A percentile compares a stretch with the other conserved stretches of the same genome.
Evolutionary conservation across 2,113 vertebrate species (phyloP).

Genomic region (Eupsittula cactorum): DNA sequence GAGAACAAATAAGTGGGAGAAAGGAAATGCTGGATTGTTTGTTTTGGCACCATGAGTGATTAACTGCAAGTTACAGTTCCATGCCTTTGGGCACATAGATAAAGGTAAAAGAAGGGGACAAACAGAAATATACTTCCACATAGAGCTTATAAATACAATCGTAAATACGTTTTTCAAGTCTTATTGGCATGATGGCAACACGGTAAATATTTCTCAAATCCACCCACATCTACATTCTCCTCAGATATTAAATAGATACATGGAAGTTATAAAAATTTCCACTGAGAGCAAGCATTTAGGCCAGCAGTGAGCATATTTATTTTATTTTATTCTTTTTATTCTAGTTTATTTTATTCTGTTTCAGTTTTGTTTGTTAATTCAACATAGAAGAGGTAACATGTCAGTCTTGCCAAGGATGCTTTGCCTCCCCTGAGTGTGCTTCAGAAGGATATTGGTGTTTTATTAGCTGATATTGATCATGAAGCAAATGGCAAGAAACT

Average conservation of each 20-base stretch:
- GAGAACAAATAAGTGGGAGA: not conserved
- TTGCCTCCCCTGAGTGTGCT: not conserved
- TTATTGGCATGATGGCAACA: not conserved
- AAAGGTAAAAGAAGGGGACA: not conserved
- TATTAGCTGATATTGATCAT: slow-evolving; percentile 9
- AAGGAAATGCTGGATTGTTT: not conserved
- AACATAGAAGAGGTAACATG: not conserved
- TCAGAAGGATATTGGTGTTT: not conserved
- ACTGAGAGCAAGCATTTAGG: not conserved
- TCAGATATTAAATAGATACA: not conserved
- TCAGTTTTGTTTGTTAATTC: slow-evolving; percentile 10
- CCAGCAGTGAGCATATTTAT: not conserved
- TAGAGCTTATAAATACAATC: not conserved
- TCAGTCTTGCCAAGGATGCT: not conserved
- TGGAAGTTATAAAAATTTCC: not conserved
- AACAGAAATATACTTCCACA: not conserved
- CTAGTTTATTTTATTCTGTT: not conserved
- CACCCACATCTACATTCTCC: not conserved
- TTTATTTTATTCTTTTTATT: not conserved
- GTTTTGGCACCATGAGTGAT: rapidly evolving
- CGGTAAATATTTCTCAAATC: not conserved
- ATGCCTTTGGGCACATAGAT: not conserved
- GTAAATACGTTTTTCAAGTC: not conserved
- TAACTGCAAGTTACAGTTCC: not conserved
- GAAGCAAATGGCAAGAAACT: slow-evolving; percentile 37